Percentiles rank a stretch among this genome's conserved stretches.
phyloP scores from a whole-genome alignment of 64 coral and sea anemone species.

The Stichodactyla helianthus region DNA sequence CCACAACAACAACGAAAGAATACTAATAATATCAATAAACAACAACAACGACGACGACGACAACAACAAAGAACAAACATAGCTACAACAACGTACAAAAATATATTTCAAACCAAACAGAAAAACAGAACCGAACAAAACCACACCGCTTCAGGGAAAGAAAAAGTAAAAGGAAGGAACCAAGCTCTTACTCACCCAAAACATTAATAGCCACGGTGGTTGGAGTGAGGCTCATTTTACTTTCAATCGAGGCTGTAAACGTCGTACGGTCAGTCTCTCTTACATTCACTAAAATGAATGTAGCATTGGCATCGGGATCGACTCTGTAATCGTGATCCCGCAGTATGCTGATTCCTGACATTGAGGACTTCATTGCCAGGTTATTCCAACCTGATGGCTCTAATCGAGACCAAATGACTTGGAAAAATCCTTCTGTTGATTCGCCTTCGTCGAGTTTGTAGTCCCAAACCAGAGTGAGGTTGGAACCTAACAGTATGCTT shows the following conservation, averaged over 20 bases:
- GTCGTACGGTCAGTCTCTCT: conserved; percentile 25
- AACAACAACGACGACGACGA: too few species aligned
- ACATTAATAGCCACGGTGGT: conserved; percentile 36
- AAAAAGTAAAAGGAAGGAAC: too few species aligned
- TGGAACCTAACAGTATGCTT: conserved; percentile 20
- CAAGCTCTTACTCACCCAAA: conserved; percentile 20
- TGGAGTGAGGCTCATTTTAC: conserved; percentile 29
- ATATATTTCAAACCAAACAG: neutral
- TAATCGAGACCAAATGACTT: conserved; percentile 49
- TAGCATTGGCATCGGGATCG: conserved; percentile 21
- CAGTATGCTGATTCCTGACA: conserved; percentile 39
- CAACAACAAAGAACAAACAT: too few species aligned
- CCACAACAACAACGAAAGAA: too few species aligned
- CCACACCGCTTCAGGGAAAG: neutral
- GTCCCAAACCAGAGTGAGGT: conserved; percentile 46
- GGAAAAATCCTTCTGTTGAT: conserved; percentile 38
- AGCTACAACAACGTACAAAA: neutral
- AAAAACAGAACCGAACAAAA: too few species aligned
- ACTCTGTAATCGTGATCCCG: conserved; percentile 28
- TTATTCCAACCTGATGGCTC: conserved; percentile 35
- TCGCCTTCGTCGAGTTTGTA: conserved; percentile 31
- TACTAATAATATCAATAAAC: too few species aligned
- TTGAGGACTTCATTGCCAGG: conserved; percentile 43
- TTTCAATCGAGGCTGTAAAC: conserved; percentile 38
- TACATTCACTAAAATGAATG: conserved; percentile 36